Percentiles rank a stretch among this genome's conserved stretches.
phyloP scores from a whole-genome alignment of 1,140 invertebrate genomes.

The Orussus abietinus region DNA sequence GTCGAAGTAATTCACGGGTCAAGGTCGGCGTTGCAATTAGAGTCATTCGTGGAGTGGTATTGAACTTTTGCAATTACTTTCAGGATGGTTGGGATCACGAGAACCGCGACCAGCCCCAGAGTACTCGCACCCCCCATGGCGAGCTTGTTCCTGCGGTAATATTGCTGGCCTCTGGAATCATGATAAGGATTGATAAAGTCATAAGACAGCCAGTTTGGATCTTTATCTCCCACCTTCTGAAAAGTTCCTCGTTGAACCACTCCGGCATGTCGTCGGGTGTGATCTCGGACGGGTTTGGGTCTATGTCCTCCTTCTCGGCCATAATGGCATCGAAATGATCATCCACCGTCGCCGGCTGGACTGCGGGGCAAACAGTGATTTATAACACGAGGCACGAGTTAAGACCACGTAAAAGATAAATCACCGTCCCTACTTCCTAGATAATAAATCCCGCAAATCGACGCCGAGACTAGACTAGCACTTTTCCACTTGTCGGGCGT shows the following conservation, averaged over 20 bases:
- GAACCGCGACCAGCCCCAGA: conserved; percentile 60
- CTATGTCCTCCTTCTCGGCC: conserved; percentile 15
- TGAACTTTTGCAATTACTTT: conserved; percentile 27
- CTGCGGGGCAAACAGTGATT: conserved; percentile 17
- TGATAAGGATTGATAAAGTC: neutral
- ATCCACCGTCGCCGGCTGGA: conserved; percentile 25
- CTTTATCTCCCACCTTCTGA: conserved; percentile 22
- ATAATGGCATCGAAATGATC: conserved; percentile 30
- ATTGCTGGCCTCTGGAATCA: conserved; percentile 62
- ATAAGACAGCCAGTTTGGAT: neutral
- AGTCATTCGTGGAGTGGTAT: conserved; percentile 2
- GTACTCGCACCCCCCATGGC: conserved; percentile 56
- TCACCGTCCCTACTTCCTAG: too few relatives aligned
- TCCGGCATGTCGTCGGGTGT: conserved; percentile 27
- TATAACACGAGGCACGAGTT: too few relatives aligned
- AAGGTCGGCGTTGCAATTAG: neutral
- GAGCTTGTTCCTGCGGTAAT: conserved; percentile 59
- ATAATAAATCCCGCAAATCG: too few relatives aligned
- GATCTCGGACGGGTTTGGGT: conserved; percentile 4
- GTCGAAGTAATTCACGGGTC: neutral
- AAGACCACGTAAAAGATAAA: too few relatives aligned
- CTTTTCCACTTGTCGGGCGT: too few relatives aligned
- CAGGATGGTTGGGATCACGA: conserved; percentile 62
- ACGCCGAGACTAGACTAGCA: too few relatives aligned
- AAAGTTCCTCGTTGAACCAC: conserved; percentile 34